Evolutionary conservation across 2,888 invertebrate genomes (phyloP).

Genomic region (Aleiodes testaceus): DNA sequence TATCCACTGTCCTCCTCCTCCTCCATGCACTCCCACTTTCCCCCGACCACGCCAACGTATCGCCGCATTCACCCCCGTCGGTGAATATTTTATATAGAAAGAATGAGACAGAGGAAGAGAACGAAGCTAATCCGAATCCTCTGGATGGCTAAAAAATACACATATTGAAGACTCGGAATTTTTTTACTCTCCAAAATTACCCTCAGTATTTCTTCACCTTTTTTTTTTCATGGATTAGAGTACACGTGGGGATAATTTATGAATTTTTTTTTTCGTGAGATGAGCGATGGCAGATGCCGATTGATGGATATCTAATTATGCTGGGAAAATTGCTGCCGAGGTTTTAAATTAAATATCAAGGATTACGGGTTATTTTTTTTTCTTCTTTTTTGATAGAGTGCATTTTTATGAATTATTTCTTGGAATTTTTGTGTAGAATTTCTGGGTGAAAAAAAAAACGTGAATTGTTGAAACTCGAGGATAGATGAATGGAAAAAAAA

Average conservation of each 20-base stretch:
- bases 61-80: slow-evolving; percentile 25
- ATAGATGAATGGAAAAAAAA: background rate
- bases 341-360: slow-evolving; percentile 28
- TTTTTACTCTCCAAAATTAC: slow-evolving; percentile 33
- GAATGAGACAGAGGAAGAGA: slow-evolving; percentile 36
- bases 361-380: slow-evolving; percentile 17
- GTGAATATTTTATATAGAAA: slow-evolving; percentile 54
- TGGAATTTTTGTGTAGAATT: slow-evolving; percentile 13
- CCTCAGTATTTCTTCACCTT: slow-evolving; percentile 33
- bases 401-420: too few relatives aligned
- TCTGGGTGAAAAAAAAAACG: too few relatives aligned
- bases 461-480: background rate
- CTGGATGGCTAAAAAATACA: slow-evolving; percentile 34
- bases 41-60: slow-evolving; percentile 15
- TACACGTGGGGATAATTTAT: slow-evolving; percentile 33
- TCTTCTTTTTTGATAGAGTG: background rate
- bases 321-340: slow-evolving; percentile 56
- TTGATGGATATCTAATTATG: slow-evolving; percentile 68
- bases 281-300: slow-evolving; percentile 34
- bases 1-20: slow-evolving; percentile 9
- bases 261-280: slow-evolving; percentile 27
- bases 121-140: slow-evolving; percentile 52
- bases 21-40: background rate
- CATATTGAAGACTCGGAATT: slow-evolving; percentile 38
- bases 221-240: background rate